A percentile compares a stretch with the other conserved stretches of the same genome.
Evolutionary conservation across 2,888 invertebrate species (phyloP).

Genomic region (Caenorhabditis sulstoni): DNA sequence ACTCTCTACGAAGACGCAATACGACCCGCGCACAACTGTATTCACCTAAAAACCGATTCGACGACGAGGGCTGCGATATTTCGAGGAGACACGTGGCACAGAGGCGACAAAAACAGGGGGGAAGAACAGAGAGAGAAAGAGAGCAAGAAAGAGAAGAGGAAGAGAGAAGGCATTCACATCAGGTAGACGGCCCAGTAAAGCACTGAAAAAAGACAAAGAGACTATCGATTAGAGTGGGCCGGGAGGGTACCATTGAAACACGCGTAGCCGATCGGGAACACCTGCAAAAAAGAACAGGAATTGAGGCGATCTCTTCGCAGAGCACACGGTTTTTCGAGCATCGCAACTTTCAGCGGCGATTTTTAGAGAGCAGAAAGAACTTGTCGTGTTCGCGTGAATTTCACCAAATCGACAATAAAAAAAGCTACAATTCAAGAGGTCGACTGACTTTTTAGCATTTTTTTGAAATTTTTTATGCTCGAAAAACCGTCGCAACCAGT

Average conservation of each 20-base stretch:
- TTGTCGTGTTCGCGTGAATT: no score
- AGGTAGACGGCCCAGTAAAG: slow-evolving; percentile 80
- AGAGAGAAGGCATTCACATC: slow-evolving; percentile 66
- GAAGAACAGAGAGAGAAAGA: neutral
- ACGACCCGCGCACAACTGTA: slow-evolving; percentile 79
- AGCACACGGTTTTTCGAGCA: no score
- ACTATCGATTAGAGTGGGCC: slow-evolving; percentile 8
- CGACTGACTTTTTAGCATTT: no score
- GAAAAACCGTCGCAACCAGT: no score
- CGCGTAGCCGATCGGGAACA: slow-evolving; percentile 79
- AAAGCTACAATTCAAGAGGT: no score
- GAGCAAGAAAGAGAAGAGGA: slow-evolving; percentile 21
- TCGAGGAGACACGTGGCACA: no score
- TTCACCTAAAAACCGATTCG: slow-evolving; percentile 73
- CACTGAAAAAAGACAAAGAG: slow-evolving; percentile 71
- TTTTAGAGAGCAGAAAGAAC: no score
- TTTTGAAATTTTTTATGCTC: no score
- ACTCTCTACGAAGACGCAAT: slow-evolving; percentile 76
- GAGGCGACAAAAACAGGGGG: neutral
- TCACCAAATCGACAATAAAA: no score
- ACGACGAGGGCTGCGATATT: no score
- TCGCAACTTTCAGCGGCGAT: no score
- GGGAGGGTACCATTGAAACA: slow-evolving; percentile 76
- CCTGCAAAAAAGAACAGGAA: slow-evolving; percentile 63
- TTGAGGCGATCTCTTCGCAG: no score